Evolutionary conservation across 2,113 vertebrate genomes (phyloP).

Genomic region (Archocentrus centrarchus): DNA sequence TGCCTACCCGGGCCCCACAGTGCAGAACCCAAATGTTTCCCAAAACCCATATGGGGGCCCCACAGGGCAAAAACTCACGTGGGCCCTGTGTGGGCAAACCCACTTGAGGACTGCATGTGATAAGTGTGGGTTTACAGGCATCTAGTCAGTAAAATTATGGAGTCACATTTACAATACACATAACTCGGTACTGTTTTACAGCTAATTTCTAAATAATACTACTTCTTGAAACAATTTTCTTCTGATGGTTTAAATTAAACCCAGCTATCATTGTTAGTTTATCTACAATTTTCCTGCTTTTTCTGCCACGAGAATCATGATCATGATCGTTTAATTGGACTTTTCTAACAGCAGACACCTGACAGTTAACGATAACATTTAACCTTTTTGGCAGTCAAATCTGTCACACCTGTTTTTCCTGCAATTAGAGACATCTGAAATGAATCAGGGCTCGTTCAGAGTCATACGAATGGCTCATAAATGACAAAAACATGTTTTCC

Average conservation of each 20-base stretch:
- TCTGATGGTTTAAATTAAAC: too few species aligned
- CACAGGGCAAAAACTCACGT: not conserved
- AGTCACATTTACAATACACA: not conserved
- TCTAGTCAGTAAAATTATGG: not conserved
- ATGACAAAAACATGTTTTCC: too few species aligned
- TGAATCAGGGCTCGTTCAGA: not conserved
- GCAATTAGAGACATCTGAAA: not conserved
- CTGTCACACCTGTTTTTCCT: not conserved
- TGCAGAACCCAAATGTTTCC: too few species aligned
- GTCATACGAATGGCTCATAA: not conserved
- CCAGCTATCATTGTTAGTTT: too few species aligned
- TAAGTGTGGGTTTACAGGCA: too few species aligned
- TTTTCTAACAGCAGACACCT: not conserved
- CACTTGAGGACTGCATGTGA: too few species aligned
- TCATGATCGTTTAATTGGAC: rapidly evolving
- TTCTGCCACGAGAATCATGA: not conserved
- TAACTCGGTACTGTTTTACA: not conserved
- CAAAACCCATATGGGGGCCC: not conserved
- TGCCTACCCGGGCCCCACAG: too few species aligned
- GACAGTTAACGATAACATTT: not conserved
- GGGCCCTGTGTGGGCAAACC: too few species aligned
- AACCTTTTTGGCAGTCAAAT: not conserved
- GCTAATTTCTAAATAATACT: too few species aligned
- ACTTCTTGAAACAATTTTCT: too few species aligned
- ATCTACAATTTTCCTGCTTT: not conserved